Conservation (phyloP, 2,113 vertebrate genomes). For the Tympanuchus pallidicinctus region DNA sequence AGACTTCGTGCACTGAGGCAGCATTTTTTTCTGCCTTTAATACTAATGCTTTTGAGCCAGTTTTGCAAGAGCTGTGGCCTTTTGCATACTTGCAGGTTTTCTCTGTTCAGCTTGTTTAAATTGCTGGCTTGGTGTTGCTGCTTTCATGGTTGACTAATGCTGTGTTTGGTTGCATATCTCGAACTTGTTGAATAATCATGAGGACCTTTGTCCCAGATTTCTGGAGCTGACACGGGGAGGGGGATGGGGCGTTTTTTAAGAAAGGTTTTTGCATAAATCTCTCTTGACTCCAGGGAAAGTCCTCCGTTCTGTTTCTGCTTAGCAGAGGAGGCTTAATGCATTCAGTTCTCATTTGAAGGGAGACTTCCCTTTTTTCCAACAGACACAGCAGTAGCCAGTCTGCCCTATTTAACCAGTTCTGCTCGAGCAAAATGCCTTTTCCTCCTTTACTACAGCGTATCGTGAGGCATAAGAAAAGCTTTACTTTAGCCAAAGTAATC, state of each 20-base stretch:
- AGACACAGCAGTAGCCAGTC: neutral
- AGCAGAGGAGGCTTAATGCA: neutral
- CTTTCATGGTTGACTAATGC: slow-evolving; percentile 44
- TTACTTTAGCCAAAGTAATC: neutral
- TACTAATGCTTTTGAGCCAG: neutral
- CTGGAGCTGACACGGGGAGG: neutral
- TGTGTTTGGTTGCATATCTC: slow-evolving; percentile 21
- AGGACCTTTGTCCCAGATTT: slow-evolving; percentile 68
- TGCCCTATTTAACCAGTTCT: neutral
- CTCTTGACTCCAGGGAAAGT: neutral
- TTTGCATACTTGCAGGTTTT: slow-evolving; percentile 74
- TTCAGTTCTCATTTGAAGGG: neutral
- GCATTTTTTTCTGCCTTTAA: neutral
- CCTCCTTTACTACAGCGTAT: neutral
- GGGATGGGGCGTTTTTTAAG: neutral
- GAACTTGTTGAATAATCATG: slow-evolving; percentile 43
- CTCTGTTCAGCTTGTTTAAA: slow-evolving; percentile 48
- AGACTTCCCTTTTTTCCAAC: slow-evolving; percentile 2
- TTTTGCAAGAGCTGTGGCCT: slow-evolving; percentile 73
- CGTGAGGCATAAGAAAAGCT: neutral
- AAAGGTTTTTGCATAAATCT: slow-evolving; percentile 10
- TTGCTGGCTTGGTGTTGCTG: neutral
- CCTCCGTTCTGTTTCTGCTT: neutral
- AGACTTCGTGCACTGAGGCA: neutral
- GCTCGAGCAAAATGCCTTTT: neutral